Evolutionary conservation across 2,113 vertebrate genomes (phyloP).

Genomic region (Ictalurus punctatus): DNA sequence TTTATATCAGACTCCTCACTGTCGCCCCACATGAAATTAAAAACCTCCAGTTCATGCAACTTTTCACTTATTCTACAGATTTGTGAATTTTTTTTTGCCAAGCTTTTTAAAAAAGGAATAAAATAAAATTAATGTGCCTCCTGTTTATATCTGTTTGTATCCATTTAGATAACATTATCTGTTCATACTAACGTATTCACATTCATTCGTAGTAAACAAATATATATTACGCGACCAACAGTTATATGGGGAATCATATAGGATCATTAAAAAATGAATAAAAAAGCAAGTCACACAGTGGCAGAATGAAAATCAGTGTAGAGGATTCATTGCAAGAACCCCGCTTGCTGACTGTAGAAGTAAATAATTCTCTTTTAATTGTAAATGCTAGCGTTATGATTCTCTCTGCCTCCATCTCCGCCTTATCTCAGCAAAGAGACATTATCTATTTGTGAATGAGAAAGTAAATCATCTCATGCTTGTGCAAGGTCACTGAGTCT

Average conservation of each 20-base stretch:
- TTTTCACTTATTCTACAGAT: background rate
- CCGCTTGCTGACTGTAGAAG: background rate
- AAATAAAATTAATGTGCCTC: background rate
- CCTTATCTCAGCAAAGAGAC: constrained; percentile 14
- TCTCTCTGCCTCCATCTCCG: background rate
- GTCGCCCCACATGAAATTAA: background rate
- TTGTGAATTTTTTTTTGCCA: background rate
- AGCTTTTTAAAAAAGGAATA: background rate
- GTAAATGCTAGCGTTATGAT: background rate
- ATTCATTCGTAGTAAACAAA: background rate
- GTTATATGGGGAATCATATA: background rate
- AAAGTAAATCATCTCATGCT: constrained; percentile 16
- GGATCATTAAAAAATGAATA: background rate
- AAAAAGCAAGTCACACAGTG: background rate
- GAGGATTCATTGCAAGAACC: background rate
- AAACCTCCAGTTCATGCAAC: background rate
- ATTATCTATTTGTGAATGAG: constrained; percentile 10
- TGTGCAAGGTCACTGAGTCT: constrained; percentile 25
- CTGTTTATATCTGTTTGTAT: background rate
- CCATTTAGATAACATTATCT: background rate
- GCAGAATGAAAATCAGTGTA: background rate
- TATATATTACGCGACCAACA: background rate
- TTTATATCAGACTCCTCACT: background rate
- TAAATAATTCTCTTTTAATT: background rate
- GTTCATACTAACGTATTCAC: background rate